These are phyloP conservation scores for Fabriciana adippe DNA, from an alignment of 2,888 invertebrate genomes.

Conservation along the genomic window DNA sequence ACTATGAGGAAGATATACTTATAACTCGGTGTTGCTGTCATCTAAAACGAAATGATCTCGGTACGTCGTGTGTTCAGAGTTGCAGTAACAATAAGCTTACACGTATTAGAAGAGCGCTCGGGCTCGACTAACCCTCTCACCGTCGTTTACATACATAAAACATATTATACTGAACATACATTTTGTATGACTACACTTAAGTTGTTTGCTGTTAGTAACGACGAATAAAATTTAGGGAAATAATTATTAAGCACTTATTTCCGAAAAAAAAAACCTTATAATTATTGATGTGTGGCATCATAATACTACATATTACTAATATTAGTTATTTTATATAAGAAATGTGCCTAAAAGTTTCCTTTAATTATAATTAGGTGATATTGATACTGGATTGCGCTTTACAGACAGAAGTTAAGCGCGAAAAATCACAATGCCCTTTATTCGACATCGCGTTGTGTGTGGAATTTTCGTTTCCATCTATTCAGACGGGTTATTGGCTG, in stretches of 20 bases:
- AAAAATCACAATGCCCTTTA: slow-evolving; percentile 14
- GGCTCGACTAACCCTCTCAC: slow-evolving; percentile 1
- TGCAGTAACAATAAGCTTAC: slow-evolving; percentile 9
- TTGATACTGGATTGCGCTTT: background rate
- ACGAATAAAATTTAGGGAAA: too few relatives aligned
- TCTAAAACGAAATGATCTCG: background rate
- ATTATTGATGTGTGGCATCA: too few relatives aligned
- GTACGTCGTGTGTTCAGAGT: slow-evolving; percentile 1
- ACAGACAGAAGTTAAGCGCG: slow-evolving; percentile 6
- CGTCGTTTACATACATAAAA: background rate
- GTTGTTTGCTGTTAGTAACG: too few relatives aligned
- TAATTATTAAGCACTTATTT: too few relatives aligned
- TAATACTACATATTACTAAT: too few relatives aligned
- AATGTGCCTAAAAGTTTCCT: too few relatives aligned
- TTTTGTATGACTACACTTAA: background rate
- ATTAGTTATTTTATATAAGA: too few relatives aligned
- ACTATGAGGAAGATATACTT: too few relatives aligned
- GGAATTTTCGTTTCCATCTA: slow-evolving; percentile 19
- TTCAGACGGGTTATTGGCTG: slow-evolving; percentile 20
- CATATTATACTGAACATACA: background rate
- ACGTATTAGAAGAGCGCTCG: slow-evolving; percentile 1
- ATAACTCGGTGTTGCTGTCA: background rate
- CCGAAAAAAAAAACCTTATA: too few relatives aligned
- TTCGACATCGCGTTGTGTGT: slow-evolving; percentile 16
- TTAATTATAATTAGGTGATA: background rate